These are phyloP conservation scores for Sebastes iracundus DNA, from an alignment of 2,797 vertebrate genomes.

Conservation along the genomic window DNA sequence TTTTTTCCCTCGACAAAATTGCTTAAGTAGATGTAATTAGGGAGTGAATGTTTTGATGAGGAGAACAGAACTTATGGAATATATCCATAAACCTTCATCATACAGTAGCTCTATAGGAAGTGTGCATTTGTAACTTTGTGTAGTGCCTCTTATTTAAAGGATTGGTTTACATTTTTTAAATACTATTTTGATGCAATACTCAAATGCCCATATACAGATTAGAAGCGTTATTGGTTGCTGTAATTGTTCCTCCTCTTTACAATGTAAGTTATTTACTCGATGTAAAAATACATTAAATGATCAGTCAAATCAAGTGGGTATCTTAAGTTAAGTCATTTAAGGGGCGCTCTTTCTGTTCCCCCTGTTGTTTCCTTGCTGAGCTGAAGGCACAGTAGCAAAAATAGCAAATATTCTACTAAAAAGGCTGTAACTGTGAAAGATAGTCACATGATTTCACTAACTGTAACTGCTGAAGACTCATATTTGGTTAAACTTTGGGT, in stretches of 20 bases:
- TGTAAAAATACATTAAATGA: background rate
- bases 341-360: background rate
- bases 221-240: background rate
- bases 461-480: background rate
- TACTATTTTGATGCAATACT: conserved; percentile 1
- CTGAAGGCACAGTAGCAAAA: background rate
- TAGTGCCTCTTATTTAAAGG: conserved; percentile 14
- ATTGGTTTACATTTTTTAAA: background rate
- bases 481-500: background rate
- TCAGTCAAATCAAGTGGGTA: background rate
- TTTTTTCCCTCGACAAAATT: conserved; percentile 74
- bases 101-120: conserved; percentile 43
- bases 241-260: background rate
- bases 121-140: conserved; percentile 16
- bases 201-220: background rate
- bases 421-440: background rate
- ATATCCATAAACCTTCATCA: conserved; percentile 62
- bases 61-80: conserved; percentile 72
- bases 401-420: background rate
- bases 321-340: background rate
- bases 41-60: conserved; percentile 77
- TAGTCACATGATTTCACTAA: background rate
- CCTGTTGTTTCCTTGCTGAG: background rate
- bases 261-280: background rate
- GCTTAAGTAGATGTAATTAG: conserved; percentile 84